Percentiles rank a stretch among this genome's conserved stretches.
Evolutionary conservation across 2,888 invertebrate species (phyloP).

Genomic region (Incurvaria masculella): DNA sequence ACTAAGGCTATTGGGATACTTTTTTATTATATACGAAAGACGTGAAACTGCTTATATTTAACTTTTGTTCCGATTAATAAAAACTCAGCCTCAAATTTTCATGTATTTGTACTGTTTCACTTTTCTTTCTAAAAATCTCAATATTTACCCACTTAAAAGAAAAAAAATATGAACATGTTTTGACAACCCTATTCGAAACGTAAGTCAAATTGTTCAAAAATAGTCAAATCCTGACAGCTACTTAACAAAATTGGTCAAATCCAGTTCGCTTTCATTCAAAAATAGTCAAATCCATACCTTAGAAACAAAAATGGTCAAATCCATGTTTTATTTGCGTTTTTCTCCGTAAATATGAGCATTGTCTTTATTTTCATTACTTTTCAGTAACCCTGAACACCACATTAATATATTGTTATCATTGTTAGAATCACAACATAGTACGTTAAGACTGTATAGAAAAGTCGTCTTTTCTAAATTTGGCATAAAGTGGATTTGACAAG

Average conservation of each 20-base stretch:
- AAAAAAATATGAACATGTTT: too few relatives aligned
- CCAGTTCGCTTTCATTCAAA: conserved; percentile 6
- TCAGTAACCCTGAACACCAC: conserved; percentile 3
- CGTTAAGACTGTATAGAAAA: conserved; percentile 9
- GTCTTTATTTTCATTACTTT: conserved; percentile 6
- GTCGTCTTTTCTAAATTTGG: conserved; percentile 9
- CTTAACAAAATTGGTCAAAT: conserved; percentile 8
- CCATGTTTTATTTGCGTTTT: too few relatives aligned
- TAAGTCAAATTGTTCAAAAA: conserved; percentile 4
- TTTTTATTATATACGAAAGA: too few relatives aligned
- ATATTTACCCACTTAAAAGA: too few relatives aligned
- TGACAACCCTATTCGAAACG: conserved; percentile 3
- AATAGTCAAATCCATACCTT: conserved; percentile 10
- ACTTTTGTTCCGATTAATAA: too few relatives aligned
- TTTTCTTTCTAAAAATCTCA: too few relatives aligned
- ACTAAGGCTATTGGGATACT: too few relatives aligned
- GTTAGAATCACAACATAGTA: conserved; percentile 6
- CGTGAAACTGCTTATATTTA: too few relatives aligned
- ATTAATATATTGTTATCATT: conserved; percentile 7
- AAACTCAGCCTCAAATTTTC: too few relatives aligned
- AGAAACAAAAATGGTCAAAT: conserved; percentile 11
- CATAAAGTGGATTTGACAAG: conserved; percentile 5
- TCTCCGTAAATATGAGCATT: conserved; percentile 6
- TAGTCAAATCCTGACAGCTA: conserved; percentile 9
- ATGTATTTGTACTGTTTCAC: too few relatives aligned